Evolutionary conservation across 2,797 vertebrate genomes (phyloP).

Genomic region (Aplochiton taeniatus): DNA sequence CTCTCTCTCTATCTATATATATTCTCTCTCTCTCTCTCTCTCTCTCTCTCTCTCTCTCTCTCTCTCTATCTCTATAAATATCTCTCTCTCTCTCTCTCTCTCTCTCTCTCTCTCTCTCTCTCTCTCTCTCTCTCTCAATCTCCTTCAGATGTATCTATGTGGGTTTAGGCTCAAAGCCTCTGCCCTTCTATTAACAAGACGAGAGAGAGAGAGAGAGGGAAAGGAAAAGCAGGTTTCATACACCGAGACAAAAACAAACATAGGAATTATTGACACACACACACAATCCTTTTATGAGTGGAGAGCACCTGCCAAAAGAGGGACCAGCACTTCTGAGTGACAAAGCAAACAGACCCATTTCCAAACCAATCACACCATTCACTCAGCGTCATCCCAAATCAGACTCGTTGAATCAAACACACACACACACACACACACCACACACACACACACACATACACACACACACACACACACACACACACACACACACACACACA

Average conservation of each 20-base stretch:
- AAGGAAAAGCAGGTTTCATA: not conserved
- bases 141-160: slow-evolving; percentile 42
- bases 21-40: slow-evolving; percentile 7
- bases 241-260: not conserved
- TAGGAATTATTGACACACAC: not conserved
- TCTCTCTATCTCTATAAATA: not conserved
- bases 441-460: not conserved
- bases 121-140: not conserved
- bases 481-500: not conserved
- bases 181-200: slow-evolving; percentile 38
- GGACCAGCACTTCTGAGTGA: too few relatives aligned
- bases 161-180: slow-evolving; percentile 51
- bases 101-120: slow-evolving; percentile 28
- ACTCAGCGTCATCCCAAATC: too few relatives aligned
- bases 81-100: slow-evolving; percentile 21
- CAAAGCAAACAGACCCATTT: too few relatives aligned
- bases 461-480: not conserved
- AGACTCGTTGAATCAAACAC: not conserved
- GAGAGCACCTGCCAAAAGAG: not conserved
- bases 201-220: not conserved
- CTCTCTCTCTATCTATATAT: too few relatives aligned
- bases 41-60: not conserved
- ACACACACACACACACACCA: not conserved
- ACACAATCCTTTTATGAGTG: slow-evolving; percentile 1
- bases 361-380: too few relatives aligned